A percentile compares a stretch with the other conserved stretches of the same genome.
phyloP scores from a whole-genome alignment of 2,113 vertebrate genomes.

The Marmota flaviventris region DNA sequence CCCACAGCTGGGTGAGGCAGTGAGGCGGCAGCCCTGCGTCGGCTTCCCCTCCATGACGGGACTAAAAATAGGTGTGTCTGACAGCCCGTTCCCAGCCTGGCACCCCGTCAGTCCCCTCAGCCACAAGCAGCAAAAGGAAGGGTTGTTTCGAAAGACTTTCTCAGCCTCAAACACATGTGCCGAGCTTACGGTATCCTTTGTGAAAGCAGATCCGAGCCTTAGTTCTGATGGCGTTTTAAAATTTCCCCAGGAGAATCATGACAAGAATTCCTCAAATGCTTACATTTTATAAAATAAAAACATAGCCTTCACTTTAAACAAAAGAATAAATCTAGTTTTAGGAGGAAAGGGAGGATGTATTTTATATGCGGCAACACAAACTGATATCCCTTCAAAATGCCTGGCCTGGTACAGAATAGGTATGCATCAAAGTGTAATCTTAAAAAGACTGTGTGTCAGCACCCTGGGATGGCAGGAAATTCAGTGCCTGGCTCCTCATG shows the following conservation, averaged over 20 bases:
- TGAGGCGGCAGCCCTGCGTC: neutral
- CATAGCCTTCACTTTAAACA: neutral
- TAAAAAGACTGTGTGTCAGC: neutral
- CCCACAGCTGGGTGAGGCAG: constrained; percentile 52
- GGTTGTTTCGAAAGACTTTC: neutral
- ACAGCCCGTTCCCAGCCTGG: constrained; percentile 47
- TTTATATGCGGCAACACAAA: neutral
- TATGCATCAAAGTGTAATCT: neutral
- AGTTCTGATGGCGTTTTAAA: neutral
- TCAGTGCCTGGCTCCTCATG: accelerated
- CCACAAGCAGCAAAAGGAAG: neutral
- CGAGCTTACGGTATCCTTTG: neutral
- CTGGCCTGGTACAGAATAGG: too few relatives aligned
- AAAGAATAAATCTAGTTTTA: neutral
- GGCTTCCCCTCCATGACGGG: neutral
- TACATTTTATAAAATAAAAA: constrained; percentile 24
- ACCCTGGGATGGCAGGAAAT: neutral
- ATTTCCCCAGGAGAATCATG: neutral
- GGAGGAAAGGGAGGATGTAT: neutral
- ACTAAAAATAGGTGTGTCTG: constrained; percentile 58
- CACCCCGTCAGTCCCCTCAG: neutral
- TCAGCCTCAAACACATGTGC: neutral
- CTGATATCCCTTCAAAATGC: neutral
- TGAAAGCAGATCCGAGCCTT: neutral
- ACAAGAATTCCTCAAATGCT: neutral